Conservation (phyloP, 53 echinoderm and acorn worm genomes). For the Antedon mediterranea region DNA sequence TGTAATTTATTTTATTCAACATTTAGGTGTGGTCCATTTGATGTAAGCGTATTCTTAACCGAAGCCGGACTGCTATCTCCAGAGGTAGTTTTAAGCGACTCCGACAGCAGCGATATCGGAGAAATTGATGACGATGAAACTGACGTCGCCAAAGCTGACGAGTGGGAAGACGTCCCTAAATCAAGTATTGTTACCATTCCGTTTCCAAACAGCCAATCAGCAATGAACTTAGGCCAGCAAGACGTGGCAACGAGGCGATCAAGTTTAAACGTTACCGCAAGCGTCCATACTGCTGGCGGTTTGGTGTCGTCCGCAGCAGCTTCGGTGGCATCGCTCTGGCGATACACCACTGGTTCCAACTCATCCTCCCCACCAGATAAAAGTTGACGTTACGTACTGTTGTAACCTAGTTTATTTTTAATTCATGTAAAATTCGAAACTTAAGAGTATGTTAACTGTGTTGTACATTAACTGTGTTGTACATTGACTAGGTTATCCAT, state of each 20-base stretch:
- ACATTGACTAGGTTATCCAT: too few relatives aligned
- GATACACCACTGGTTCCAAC: conserved; percentile 39
- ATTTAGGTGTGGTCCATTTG: conserved; percentile 4
- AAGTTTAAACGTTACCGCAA: background rate
- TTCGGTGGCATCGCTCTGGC: conserved; percentile 83
- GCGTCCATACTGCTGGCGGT: conserved; percentile 36
- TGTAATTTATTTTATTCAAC: too few relatives aligned
- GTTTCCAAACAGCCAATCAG: background rate
- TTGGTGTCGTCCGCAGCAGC: conserved; percentile 93
- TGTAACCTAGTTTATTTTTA: too few relatives aligned
- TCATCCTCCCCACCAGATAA: background rate
- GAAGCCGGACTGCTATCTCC: background rate
- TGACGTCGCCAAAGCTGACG: background rate
- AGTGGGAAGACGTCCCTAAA: conserved; percentile 2
- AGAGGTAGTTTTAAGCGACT: background rate
- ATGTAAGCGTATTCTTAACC: background rate
- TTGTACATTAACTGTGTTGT: too few relatives aligned
- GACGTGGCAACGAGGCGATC: background rate
- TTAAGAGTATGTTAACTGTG: too few relatives aligned
- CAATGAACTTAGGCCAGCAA: background rate
- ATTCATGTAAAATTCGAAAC: too few relatives aligned
- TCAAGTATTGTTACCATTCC: background rate
- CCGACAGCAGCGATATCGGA: background rate
- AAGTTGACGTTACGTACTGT: background rate
- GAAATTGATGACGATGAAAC: background rate